Evolutionary conservation across 30 jellyfish, hydroid and myxozoan genomes (phyloP), one percentile per base, ranked within the genome.

Genomic region (Mastigias papua): DNA sequence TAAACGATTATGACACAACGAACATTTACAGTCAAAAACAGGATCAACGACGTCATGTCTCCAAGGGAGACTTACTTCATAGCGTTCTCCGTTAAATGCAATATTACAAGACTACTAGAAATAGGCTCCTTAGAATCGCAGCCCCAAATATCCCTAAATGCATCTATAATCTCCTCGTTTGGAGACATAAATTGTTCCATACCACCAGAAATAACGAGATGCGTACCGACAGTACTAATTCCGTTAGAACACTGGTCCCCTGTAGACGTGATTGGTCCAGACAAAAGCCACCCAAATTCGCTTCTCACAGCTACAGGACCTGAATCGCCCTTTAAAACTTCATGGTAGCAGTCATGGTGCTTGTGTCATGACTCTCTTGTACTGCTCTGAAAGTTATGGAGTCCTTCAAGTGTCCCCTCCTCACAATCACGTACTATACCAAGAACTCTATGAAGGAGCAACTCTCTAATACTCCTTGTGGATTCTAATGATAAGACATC

Each of bases 1-100:
- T 35, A 65, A 65, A 65, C 83, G 83, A 71, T 76, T 76, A 50
- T 34, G 48, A 48, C 87, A 76, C 42, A 76, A 37, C 48, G 73
- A 34, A 57, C 46, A 76, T 76, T 76, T 76, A 50, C 87, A 34
- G 42, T 50, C 48, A 80, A 71, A 71, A 11, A 25, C 69, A 71
- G 83, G 83, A 27, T 71, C 83, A 25, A 17, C 48, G 48, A 21
- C 46, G 87, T 76, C 58, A 29, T 34, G 48, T 30, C 58, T 76
- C 87, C 64, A 50, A 76, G 54, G 74, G 37, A 57, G 1, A 65
- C 25, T 50, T 29, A 46, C 87, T 42, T 76, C 87, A 50, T 50
- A 76, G 31, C 87, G 48, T 80, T 76, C 81, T 50, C 87, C 0
- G 74, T 76, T 42, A 50, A 32, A 32, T 50, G 30, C 32, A 11